Base-by-base conservation (phyloP, 2,797 vertebrate genomes). In the Sebastes nivosus region DNA sequence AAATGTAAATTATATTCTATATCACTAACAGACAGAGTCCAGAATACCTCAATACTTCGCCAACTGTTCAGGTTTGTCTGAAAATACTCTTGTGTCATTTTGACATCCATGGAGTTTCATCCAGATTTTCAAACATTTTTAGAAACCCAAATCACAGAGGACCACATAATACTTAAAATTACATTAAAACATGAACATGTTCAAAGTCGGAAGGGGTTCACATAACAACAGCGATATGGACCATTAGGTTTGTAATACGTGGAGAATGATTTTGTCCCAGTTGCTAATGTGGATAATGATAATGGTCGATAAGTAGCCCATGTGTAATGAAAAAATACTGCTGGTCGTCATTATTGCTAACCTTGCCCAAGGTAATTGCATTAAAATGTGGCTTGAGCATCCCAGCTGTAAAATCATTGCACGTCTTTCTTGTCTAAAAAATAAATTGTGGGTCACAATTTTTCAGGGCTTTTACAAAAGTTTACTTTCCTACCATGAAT, bases 311-410 rank as follows among this genome's bases (percentile, higher is more conserved):
- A 75, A 81, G 77, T 80, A 79, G 66, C 73, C 50, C 70, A 81
- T 70, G 46, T 74, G 50, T 69, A 83, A 82, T 81, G 54, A 83
- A 82, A 81, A 85, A 83, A 83, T 72, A 72, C 38, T 24, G 36
- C 52, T 73, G 32, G 42, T 81, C 29, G 60, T 82, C 80, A 80
- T 88, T 83, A 85, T 82, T 85, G 71, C 66, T 78, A 75, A 87
- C 71, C 81, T 86, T 88, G 78, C 76, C 79, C 50, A 81, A 82
- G 79, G 77, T 88, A 87, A 85, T 80, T 77, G 57, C 64, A 67
- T 76, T 85, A 83, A 81, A 85, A 87, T 85, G 72, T 80, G 52
- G 25, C 76, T 80, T 1, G 11, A 61, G 36, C 52, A 66, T 75
- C 27, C 20, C 66, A 79, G 67, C 71, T 85, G 52, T 77, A 87